A percentile compares a stretch with the other conserved stretches of the same genome.
Evolutionary conservation across 2,113 vertebrate species (phyloP).

Genomic region (Myotis brandtii): DNA sequence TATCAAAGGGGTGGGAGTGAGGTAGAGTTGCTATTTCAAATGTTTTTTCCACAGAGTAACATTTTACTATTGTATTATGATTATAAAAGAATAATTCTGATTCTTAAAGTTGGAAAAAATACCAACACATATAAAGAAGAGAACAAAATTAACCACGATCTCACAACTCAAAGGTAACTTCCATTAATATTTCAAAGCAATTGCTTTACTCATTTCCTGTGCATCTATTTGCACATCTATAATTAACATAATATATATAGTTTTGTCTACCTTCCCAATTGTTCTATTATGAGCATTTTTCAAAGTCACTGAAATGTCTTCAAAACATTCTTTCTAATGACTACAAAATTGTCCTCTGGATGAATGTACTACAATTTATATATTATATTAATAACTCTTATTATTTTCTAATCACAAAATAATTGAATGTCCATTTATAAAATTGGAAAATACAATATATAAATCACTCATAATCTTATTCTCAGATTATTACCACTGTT

Average conservation of each 20-base stretch:
- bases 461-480: constrained; percentile 69
- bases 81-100: constrained; percentile 12
- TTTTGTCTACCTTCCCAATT: constrained; percentile 42
- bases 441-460: constrained; percentile 48
- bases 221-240: neutral
- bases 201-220: neutral
- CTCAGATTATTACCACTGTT: constrained; percentile 47
- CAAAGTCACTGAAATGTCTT: constrained; percentile 50
- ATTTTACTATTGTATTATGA: neutral
- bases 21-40: neutral
- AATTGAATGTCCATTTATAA: constrained; percentile 66
- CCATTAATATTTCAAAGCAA: constrained; percentile 7
- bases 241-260: constrained; percentile 29
- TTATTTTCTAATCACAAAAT: constrained; percentile 70
- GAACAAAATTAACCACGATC: neutral
- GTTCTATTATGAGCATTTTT: constrained; percentile 56
- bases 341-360: constrained; percentile 55
- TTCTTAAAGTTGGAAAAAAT: constrained; percentile 39
- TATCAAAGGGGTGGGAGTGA: neutral
- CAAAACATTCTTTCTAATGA: constrained; percentile 59
- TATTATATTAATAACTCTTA: constrained; percentile 64
- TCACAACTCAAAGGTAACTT: neutral
- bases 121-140: neutral
- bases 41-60: neutral
- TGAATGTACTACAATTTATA: constrained; percentile 48